A percentile compares a stretch with the other conserved stretches of the same genome.
These are phyloP conservation scores for Scolopax bukidnonensis DNA, from an alignment of 2,797 vertebrate species.

Conservation along the genomic window DNA sequence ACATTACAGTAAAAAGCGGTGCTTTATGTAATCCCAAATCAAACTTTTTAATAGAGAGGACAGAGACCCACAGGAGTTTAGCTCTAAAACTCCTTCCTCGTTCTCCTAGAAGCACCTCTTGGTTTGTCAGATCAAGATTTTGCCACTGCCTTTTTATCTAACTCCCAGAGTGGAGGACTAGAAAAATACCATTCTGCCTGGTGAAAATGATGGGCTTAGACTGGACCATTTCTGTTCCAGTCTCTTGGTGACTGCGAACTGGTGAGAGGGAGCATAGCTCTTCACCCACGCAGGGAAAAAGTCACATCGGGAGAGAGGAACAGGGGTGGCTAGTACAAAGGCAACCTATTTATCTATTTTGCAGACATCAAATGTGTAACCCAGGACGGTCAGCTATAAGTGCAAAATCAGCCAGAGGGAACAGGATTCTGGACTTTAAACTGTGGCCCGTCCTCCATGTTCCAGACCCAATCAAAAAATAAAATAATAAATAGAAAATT, in stretches of 20 bases:
- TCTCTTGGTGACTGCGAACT: neutral
- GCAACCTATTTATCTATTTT: neutral
- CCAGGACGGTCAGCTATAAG: neutral
- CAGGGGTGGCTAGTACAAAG: neutral
- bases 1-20: neutral
- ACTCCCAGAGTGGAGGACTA: neutral
- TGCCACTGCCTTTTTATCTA: neutral
- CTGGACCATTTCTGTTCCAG: neutral
- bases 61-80: neutral
- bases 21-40: neutral
- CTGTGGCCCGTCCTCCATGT: neutral
- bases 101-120: neutral
- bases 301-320: neutral
- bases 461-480: neutral
- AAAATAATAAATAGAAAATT: neutral
- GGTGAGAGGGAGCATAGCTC: neutral
- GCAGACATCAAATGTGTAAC: neutral
- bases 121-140: neutral
- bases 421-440: neutral
- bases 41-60: neutral
- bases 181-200: neutral
- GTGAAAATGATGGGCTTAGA: neutral
- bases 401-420: neutral
- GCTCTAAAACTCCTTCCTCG: neutral
- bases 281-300: neutral